These are phyloP conservation scores for Parasteatoda lunata DNA, from an alignment of 2,888 invertebrate genomes.

Conservation along the genomic window DNA sequence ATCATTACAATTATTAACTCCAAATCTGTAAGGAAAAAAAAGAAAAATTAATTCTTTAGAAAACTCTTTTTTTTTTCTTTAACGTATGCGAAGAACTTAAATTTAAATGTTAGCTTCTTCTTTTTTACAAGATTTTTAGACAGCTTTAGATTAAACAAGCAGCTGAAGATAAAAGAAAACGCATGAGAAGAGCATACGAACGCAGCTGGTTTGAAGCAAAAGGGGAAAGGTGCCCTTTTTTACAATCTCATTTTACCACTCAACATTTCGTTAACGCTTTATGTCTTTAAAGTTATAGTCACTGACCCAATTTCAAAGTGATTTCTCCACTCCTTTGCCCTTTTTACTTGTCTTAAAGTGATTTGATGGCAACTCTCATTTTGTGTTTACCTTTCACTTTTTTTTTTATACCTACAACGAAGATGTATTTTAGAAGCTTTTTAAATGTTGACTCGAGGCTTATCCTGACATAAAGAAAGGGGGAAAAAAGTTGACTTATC, in stretches of 20 bases:
- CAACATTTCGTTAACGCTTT: conserved; percentile 28
- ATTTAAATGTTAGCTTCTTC: background rate
- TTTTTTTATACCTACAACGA: background rate
- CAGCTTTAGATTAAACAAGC: conserved; percentile 56
- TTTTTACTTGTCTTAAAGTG: background rate
- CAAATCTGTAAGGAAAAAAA: no score
- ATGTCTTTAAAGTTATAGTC: conserved; percentile 30
- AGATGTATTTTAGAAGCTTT: background rate
- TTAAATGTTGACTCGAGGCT: background rate
- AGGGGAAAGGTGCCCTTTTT: conserved; percentile 20
- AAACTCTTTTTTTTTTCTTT: no score
- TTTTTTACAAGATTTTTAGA: background rate
- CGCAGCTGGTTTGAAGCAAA: conserved; percentile 36
- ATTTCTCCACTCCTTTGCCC: conserved; percentile 6
- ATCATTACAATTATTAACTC: no score
- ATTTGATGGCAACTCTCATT: background rate
- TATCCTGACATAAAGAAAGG: background rate
- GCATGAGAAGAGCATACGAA: conserved; percentile 36
- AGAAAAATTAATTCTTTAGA: no score
- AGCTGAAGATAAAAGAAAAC: conserved; percentile 38
- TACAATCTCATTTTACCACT: conserved; percentile 47
- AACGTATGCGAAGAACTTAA: no score
- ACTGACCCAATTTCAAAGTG: conserved; percentile 35
- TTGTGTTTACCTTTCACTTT: background rate
- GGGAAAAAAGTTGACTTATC: background rate